These are phyloP conservation scores for Porites cylindrica DNA, from an alignment of 92 coral and sea anemone species.

Conservation along the genomic window DNA sequence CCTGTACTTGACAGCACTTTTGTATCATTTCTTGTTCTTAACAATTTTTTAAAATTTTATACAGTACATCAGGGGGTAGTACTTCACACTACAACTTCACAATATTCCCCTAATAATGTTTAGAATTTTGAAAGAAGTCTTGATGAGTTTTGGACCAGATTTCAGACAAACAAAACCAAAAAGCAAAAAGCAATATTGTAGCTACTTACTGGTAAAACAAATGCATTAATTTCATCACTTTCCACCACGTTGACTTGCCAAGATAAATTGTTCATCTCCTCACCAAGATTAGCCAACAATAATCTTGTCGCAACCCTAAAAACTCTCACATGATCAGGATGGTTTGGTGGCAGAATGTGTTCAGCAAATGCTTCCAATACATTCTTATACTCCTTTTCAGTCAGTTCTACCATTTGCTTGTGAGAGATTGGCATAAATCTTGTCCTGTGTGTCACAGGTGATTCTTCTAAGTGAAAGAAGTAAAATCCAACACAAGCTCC, in stretches of 20 bases:
- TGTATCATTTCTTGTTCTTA: too few species aligned
- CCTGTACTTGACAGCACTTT: too few species aligned
- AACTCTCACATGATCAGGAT: constrained; percentile 89
- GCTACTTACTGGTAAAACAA: constrained; percentile 91
- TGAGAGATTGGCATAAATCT: constrained; percentile 91
- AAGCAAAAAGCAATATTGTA: neutral
- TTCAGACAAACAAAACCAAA: neutral
- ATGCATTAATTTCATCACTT: constrained; percentile 89
- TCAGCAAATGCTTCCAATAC: constrained; percentile 83
- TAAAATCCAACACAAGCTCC: constrained; percentile 82
- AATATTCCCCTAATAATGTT: too few species aligned
- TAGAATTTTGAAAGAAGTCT: too few species aligned
- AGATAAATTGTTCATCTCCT: constrained; percentile 80
- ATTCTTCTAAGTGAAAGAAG: constrained; percentile 90
- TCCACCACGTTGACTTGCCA: constrained; percentile 97
- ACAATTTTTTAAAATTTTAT: too few species aligned
- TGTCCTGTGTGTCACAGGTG: constrained; percentile 89
- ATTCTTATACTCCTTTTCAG: constrained; percentile 80
- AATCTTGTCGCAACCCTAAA: constrained; percentile 76
- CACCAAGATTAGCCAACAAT: constrained; percentile 77
- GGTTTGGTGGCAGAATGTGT: constrained; percentile 80
- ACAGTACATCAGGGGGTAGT: too few species aligned
- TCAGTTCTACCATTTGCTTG: constrained; percentile 86
- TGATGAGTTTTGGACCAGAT: too few species aligned
- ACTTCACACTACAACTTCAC: too few species aligned